Percentiles rank a stretch among this genome's conserved stretches.
phyloP scores from a whole-genome alignment of 1,140 invertebrate genomes.

The Drosophila quadrilineata region DNA sequence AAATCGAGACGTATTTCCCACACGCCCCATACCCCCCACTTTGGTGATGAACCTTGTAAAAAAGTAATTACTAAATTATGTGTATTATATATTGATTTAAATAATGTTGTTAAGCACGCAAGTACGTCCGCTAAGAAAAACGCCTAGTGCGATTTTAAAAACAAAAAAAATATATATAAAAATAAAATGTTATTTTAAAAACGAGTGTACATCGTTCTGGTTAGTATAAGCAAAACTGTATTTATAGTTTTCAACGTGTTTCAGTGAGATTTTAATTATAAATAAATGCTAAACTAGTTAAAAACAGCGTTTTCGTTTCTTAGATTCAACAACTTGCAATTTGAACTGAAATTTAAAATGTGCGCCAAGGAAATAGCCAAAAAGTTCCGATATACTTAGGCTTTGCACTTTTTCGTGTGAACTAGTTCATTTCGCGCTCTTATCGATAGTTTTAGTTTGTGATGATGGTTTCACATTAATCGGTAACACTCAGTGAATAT shows the following conservation, averaged over 20 bases:
- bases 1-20: constrained; percentile 55
- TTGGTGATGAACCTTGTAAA: constrained; percentile 34
- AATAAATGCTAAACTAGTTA: constrained; percentile 56
- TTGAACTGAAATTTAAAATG: not conserved
- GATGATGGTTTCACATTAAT: too few species aligned
- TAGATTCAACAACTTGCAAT: not conserved
- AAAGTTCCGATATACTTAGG: fast-evolving
- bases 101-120: constrained; percentile 42
- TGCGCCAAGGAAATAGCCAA: not conserved
- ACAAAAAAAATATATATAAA: constrained; percentile 1
- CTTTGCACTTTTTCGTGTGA: not conserved
- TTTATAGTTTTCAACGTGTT: constrained; percentile 49
- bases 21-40: not conserved
- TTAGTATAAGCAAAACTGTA: constrained; percentile 26
- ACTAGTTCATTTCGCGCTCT: not conserved
- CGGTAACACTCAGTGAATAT: too few species aligned
- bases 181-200: constrained; percentile 50
- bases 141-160: not conserved
- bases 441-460: not conserved
- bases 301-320: constrained; percentile 7
- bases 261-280: constrained; percentile 59
- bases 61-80: constrained; percentile 34
- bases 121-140: constrained; percentile 34
- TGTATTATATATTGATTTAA: constrained; percentile 40
- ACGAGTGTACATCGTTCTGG: constrained; percentile 41